Base-by-base conservation (phyloP, 2,797 vertebrate species). In the Sebastes miniatus region DNA sequence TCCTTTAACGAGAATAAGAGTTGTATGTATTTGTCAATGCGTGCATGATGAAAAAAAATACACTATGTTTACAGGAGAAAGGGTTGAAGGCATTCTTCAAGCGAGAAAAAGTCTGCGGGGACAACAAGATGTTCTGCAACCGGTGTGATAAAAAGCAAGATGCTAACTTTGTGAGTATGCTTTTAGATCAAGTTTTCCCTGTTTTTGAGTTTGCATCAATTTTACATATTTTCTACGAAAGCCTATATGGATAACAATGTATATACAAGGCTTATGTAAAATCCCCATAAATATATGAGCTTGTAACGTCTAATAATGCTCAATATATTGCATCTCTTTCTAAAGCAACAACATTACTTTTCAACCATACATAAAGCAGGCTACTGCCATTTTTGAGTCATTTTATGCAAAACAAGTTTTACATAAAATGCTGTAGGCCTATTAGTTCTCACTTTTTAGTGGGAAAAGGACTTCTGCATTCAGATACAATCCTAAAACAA, bases 61-160 rank as follows among this genome's bases (percentile, higher is more conserved):
- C 4, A 2, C 4, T 32, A 3, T 72, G 0, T 80, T 81, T 74
- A 8, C 80, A 95, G 94, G 3, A 43, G 11, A 52, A 73, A 27
- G 88, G 89, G 8, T 54, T 95, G 62, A 0, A 81, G n/a, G n/a
- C 50, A 0, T 95, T 94, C 79, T 94, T 95, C 32, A 70, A 76
- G 10, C 7, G 8, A 47, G 80, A 89, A 27, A 80, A 14, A 27
- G 52, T 95, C 69, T 47, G 52, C 5, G 83, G 84, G 24, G 92
- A 94, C 2, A 88, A 96, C 80, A 85, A 85, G 89, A 64, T 96
- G 56, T 95, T 91, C 84, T 96, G 95, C 85, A 76, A 50, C 10
- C 0, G 0, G 0, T 96, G 96, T 78, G 9, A 83, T 0, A 1
- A 68, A 18, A 95, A 95, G 84, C 79, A 69, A 76, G 86, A 94